Evolutionary conservation across 2,113 vertebrate genomes (phyloP), one percentile per base, ranked within the genome.

Genomic region (Brachyhypopomus gauderio): DNA sequence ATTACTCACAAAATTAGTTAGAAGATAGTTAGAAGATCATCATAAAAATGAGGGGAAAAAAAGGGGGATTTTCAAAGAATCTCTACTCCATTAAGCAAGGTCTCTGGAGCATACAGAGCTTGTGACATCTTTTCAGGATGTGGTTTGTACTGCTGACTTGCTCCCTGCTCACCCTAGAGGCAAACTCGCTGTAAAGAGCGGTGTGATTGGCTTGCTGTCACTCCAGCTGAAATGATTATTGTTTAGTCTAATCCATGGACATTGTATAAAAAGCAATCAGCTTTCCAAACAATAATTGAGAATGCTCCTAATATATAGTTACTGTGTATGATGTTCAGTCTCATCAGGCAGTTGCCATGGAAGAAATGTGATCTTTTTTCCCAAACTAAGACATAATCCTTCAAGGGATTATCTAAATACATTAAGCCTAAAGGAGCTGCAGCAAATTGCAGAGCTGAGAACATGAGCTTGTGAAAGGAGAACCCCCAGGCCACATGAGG

Each of bases 111-210:
- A 56, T 8, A 34, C 4, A 19, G 16, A 20, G 52, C 3, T 11
- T 59, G 72, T 59, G 56, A 59, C 27, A 12, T 45, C 3, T 38
- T 60, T 36, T 36, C 55, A 75, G 20, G 30, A 75, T 60, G 72
- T 75, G 72, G 30, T 75, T 59, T 59, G 27, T 59, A 34, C 30
- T 60, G 22, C 30, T 74, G 25, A 9, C 48, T 55, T 72, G 22
- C 23, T 72, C 70, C 7, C 41, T 6, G 41, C 41, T 41, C 41
- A 41, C 41, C 5, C 41, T 41, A 41, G 41, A 41, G 41, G 41
- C 23, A 27, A 12, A 25, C 23, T 3, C 48, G 23, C 23, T 55
- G 25, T 30, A 19, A 48, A 12, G 23, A 73, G n/a, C 19, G 56
- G 30, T 16, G 52, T 72, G 25, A 56, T 3, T 56, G 23, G 30